Conservation (phyloP, 2,888 invertebrate species). For the Icerya purchasi region DNA sequence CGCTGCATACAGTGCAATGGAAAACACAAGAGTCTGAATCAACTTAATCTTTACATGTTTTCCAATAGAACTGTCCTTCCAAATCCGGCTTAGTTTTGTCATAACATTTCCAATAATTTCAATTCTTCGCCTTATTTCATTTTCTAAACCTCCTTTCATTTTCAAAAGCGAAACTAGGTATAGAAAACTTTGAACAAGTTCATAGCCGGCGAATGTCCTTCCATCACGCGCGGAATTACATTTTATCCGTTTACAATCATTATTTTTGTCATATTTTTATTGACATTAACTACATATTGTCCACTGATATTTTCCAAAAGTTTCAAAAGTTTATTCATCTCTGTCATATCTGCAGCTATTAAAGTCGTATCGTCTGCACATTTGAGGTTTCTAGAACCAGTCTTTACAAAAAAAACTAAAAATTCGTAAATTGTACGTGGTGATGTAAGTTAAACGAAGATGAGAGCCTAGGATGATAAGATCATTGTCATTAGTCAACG, state of each 20-base stretch:
- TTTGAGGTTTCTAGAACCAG: too few species aligned
- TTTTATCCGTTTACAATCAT: background rate
- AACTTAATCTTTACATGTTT: too few species aligned
- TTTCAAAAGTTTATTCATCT: too few species aligned
- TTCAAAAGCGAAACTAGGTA: too few species aligned
- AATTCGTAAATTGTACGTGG: too few species aligned
- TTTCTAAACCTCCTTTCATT: background rate
- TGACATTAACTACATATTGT: background rate
- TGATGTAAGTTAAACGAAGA: too few species aligned
- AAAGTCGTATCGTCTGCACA: too few species aligned
- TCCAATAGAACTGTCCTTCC: background rate
- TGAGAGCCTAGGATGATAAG: too few species aligned
- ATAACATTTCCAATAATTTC: background rate
- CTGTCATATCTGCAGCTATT: too few species aligned
- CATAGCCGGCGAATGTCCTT: background rate
- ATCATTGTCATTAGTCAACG: too few species aligned
- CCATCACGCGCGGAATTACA: background rate
- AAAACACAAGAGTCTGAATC: background rate
- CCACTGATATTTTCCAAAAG: background rate
- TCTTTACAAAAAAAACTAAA: too few species aligned
- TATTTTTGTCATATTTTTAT: background rate
- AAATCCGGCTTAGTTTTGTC: background rate
- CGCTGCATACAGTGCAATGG: background rate
- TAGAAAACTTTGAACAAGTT: background rate
- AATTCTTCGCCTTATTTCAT: background rate